These are phyloP conservation scores for Polypedilum vanderplanki DNA, from an alignment of 1,140 invertebrate genomes.

Conservation along the genomic window DNA sequence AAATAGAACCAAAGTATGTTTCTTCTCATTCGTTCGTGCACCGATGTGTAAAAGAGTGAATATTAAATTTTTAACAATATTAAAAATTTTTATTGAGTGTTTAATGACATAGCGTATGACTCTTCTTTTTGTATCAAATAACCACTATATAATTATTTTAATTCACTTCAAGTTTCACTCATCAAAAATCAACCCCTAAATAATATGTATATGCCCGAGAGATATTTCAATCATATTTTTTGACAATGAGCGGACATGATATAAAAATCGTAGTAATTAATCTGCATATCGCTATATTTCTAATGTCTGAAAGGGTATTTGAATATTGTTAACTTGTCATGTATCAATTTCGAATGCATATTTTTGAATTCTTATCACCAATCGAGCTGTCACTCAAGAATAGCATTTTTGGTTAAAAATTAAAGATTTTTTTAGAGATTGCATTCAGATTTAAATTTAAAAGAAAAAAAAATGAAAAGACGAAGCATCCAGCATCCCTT, in stretches of 20 bases:
- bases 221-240: neutral
- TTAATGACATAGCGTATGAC: no score
- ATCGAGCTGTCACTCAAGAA: neutral
- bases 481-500: neutral
- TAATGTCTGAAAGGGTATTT: no score
- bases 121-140: no score
- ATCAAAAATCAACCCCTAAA: no score
- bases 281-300: neutral
- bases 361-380: neutral
- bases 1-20: no score
- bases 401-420: neutral
- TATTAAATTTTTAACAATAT: no score
- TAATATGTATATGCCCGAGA: neutral
- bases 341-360: neutral
- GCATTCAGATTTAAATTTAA: neutral
- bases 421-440: neutral
- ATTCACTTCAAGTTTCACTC: no score
- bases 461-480: no score
- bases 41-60: no score
- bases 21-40: no score
- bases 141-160: no score
- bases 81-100: no score
- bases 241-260: conserved; percentile 5
- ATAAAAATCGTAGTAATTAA: neutral
- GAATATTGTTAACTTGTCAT: neutral